Base-by-base conservation (phyloP, 2,888 invertebrate species). In the Agrenia bidenticulata region DNA sequence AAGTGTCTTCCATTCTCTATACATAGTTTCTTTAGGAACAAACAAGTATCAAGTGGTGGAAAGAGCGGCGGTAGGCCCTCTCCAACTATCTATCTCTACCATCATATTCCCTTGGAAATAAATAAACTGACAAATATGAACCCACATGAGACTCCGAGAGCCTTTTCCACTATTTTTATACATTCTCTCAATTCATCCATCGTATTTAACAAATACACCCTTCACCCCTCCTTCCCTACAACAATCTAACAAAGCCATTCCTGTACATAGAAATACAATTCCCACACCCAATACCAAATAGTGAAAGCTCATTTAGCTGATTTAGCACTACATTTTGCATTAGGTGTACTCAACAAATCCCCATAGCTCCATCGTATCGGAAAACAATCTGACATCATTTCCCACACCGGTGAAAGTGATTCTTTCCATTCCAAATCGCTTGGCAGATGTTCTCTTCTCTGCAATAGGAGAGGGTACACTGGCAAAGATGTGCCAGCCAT, bases 111-210 rank as follows among this genome's bases (percentile, higher is more conserved):
- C 70, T 57, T 63, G 70, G 66, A 67, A 67, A 70, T 70, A 70
- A 70, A 70, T 70, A 70, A 70, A 70, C 67, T 70, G 70, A 70
- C 70, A 70, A 70, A 70, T 67, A 70, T 67, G 67, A 66, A 65
- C 67, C 67, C 70, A 68, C 67, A 66, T 61, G 66, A 66, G 66
- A 63, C 61, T 59, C 66, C 57, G 62, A 56, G 58, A 58, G 45
- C 54, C 58, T 60, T 56, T 59, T 63, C 68, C 53, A 37, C 56
- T 57, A 57, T 57, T 57, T 57, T 58, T 58, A 42, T 58, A 42
- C 26, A 58, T 58, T 58, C 58, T 64, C 64, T 64, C 70, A 70
- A 70, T 70, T 61, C 62, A 63, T 67, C 51, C 54, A 61, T 61
- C 54, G 37, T 13, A 54, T 39, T 53, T 54, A 32, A 61, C 53